These are phyloP conservation scores for Mormyrus hasselquistii DNA, from an alignment of 2,797 vertebrate genomes.

Conservation along the genomic window DNA sequence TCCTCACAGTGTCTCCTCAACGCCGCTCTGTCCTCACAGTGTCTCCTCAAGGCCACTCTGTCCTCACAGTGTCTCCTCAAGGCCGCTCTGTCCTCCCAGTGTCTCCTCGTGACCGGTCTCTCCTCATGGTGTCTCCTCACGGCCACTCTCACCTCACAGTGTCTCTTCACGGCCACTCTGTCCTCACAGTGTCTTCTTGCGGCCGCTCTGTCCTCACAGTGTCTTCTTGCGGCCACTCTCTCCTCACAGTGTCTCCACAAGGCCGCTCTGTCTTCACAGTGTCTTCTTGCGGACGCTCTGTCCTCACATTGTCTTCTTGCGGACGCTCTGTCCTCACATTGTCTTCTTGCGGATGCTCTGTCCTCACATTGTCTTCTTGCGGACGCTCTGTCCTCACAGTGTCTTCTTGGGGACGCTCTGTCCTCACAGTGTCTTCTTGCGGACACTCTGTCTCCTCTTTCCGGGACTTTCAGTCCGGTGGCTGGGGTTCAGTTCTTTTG, in stretches of 20 bases:
- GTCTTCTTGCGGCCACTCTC: not conserved
- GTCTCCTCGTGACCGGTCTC: not conserved
- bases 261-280: not conserved
- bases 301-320: not conserved
- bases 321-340: not conserved
- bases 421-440: not conserved
- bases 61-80: not conserved
- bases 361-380: not conserved
- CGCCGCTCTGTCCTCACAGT: not conserved
- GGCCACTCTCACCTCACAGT: not conserved
- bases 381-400: not conserved
- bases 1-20: not conserved
- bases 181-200: conserved; percentile 17
- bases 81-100: not conserved
- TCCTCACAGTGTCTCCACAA: not conserved
- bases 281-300: not conserved
- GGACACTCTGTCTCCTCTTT: conserved; percentile 14
- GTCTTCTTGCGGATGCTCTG: not conserved
- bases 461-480: conserved; percentile 50
- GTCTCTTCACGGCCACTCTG: not conserved
- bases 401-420: not conserved
- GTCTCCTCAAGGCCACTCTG: not conserved
- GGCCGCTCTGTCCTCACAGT: not conserved
- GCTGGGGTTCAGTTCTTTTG: conserved; percentile 30
- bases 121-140: not conserved